These are phyloP conservation scores for Thyatira batis DNA, from an alignment of 2,888 invertebrate species.

Conservation along the genomic window DNA sequence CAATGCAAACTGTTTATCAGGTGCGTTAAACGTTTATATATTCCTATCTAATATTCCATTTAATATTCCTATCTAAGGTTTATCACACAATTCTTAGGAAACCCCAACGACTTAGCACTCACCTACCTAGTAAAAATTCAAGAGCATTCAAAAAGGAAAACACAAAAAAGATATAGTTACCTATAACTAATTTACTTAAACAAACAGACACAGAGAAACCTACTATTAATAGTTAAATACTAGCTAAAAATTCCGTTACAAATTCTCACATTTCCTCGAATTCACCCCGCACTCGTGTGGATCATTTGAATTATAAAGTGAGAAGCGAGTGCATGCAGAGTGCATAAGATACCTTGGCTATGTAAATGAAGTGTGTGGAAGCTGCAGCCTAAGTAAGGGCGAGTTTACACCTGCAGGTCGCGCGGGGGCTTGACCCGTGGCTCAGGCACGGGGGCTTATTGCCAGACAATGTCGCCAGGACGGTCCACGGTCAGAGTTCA, in stretches of 20 bases:
- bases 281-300: constrained; percentile 56
- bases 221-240: constrained; percentile 16
- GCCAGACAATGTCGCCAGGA: constrained; percentile 17
- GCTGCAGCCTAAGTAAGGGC: constrained; percentile 49
- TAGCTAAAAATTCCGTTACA: constrained; percentile 70
- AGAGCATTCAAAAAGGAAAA: background rate
- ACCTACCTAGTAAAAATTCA: background rate
- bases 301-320: constrained; percentile 81
- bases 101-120: background rate
- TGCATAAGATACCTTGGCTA: constrained; percentile 72
- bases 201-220: constrained; percentile 6
- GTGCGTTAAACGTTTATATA: background rate
- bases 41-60: too few relatives aligned
- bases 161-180: background rate
- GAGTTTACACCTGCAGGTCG: constrained; percentile 58
- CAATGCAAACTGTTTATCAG: background rate
- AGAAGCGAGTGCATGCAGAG: constrained; percentile 72
- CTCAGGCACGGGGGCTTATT: constrained; percentile 20
- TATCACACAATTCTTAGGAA: background rate
- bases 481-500: constrained; percentile 45
- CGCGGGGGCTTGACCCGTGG: constrained; percentile 22
- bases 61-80: background rate
- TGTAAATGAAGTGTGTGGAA: constrained; percentile 67
- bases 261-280: constrained; percentile 76
- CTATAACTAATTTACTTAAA: background rate